These are phyloP conservation scores for Dreissena rostriformis DNA, from an alignment of 1,140 invertebrate species.

Conservation along the genomic window DNA sequence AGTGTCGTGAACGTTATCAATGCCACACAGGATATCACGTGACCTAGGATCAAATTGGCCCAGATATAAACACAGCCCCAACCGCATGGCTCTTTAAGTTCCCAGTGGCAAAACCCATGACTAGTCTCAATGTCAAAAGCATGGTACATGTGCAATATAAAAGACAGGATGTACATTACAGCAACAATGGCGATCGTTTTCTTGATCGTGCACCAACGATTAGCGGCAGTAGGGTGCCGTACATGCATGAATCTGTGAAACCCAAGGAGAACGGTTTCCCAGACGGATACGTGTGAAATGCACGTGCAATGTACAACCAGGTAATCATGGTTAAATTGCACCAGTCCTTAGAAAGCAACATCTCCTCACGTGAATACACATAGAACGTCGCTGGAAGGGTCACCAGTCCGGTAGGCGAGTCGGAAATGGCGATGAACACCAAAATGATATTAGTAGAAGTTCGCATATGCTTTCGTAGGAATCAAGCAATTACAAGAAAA, in stretches of 20 bases:
- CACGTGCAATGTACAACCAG: slow-evolving; percentile 40
- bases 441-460: slow-evolving; percentile 42
- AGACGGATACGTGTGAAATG: slow-evolving; percentile 53
- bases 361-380: slow-evolving; percentile 17
- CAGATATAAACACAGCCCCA: slow-evolving; percentile 50
- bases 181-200: slow-evolving; percentile 20
- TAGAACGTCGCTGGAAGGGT: slow-evolving; percentile 48
- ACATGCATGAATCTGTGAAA: slow-evolving; percentile 29
- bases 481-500: slow-evolving; percentile 33
- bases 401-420: slow-evolving; percentile 45
- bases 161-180: slow-evolving; percentile 17
- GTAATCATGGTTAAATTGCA: slow-evolving; percentile 36
- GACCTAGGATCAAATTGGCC: slow-evolving; percentile 11
- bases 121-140: slow-evolving; percentile 47
- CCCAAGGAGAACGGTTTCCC: slow-evolving; percentile 37
- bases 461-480: slow-evolving; percentile 40
- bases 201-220: slow-evolving; percentile 9
- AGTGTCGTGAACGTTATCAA: neutral
- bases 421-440: slow-evolving; percentile 45
- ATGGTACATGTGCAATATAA: slow-evolving; percentile 38
- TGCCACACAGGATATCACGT: slow-evolving; percentile 21
- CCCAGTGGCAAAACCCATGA: slow-evolving; percentile 40
- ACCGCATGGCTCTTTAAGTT: slow-evolving; percentile 24
- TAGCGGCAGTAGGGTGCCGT: neutral
- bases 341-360: slow-evolving; percentile 34